These are phyloP conservation scores for Tragopan temminckii DNA, from an alignment of 2,797 vertebrate species.

Conservation along the genomic window DNA sequence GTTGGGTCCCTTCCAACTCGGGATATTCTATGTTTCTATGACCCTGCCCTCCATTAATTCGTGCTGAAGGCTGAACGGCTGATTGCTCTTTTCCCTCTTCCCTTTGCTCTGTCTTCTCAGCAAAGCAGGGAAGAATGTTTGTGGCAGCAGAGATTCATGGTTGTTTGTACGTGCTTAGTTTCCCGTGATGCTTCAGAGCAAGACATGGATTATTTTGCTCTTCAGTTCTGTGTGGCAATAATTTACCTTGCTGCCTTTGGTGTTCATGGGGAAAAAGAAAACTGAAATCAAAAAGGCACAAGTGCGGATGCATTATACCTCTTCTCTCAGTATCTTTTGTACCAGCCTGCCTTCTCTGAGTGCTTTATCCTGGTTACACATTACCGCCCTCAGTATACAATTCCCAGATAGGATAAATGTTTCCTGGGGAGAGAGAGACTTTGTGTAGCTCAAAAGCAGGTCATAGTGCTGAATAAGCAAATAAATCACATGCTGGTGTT, in stretches of 20 bases:
- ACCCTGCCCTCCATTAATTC: neutral
- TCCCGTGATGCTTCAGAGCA: neutral
- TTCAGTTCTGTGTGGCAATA: slow-evolving; percentile 6
- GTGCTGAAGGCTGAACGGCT: neutral
- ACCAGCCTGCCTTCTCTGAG: neutral
- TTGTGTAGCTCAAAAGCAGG: slow-evolving; percentile 31
- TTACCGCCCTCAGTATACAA: neutral
- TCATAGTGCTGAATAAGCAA: slow-evolving; percentile 42
- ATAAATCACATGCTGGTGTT: slow-evolving; percentile 19
- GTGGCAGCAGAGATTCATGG: neutral
- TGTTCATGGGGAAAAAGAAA: slow-evolving; percentile 12
- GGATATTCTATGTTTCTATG: too few species aligned
- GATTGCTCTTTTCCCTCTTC: neutral
- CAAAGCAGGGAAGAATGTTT: neutral
- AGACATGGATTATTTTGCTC: neutral
- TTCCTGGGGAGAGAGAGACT: slow-evolving; percentile 17
- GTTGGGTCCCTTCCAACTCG: too few species aligned
- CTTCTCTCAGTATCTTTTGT: neutral
- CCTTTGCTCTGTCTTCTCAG: neutral
- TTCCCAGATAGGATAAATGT: slow-evolving; percentile 38
- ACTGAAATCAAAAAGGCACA: neutral
- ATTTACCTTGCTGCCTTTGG: slow-evolving; percentile 12
- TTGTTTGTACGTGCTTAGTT: neutral
- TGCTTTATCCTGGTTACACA: slow-evolving; percentile 27
- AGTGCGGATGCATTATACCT: neutral